Percentiles rank a stretch among this genome's conserved stretches.
Conservation (phyloP, 2,888 invertebrate species). For the Alviniconcha strummeri region DNA sequence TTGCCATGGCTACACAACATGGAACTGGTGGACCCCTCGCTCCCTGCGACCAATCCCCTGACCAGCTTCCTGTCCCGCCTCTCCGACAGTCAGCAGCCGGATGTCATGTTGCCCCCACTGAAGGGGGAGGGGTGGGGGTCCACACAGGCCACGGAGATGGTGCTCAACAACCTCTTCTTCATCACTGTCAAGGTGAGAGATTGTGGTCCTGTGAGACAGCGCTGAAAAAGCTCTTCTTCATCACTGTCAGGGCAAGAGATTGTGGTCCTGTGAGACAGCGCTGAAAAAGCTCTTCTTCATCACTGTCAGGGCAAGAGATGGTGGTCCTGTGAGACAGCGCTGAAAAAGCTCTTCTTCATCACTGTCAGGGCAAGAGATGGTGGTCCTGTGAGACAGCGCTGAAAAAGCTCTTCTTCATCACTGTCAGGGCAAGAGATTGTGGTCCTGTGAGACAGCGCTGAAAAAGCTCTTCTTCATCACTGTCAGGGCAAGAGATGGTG, state of each 20-base stretch:
- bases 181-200: slow-evolving; percentile 83
- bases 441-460: no score
- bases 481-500: slow-evolving; percentile 98
- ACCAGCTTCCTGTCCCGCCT: slow-evolving; percentile 67
- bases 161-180: slow-evolving; percentile 98
- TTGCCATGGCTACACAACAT: slow-evolving; percentile 99
- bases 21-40: slow-evolving; percentile 97
- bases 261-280: no score
- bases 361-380: no score
- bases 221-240: slow-evolving; percentile 97
- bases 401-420: no score
- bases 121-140: slow-evolving; percentile 97
- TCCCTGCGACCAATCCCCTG: slow-evolving; percentile 79
- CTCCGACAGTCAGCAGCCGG: slow-evolving; percentile 78
- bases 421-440: no score
- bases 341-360: no score
- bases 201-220: slow-evolving; percentile 95
- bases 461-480: no score
- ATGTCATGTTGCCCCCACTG: slow-evolving; percentile 77
- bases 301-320: no score
- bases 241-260: slow-evolving; percentile 81
- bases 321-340: no score
- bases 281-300: no score
- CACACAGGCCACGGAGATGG: slow-evolving; percentile 99
- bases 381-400: no score